These are phyloP conservation scores for Oryctes rhinoceros DNA, from an alignment of 1,140 invertebrate genomes.

Conservation along the genomic window DNA sequence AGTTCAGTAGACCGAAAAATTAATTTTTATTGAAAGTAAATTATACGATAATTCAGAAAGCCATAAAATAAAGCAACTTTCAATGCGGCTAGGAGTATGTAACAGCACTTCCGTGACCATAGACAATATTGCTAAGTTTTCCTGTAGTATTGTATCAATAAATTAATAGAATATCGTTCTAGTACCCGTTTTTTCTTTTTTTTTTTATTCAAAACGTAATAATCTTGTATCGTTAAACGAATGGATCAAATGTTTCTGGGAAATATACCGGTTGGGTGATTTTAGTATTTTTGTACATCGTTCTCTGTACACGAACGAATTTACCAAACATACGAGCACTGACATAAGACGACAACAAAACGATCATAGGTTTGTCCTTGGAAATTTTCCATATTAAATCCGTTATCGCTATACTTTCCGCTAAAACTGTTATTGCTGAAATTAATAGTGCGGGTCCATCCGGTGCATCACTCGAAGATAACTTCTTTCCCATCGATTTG, in stretches of 20 bases:
- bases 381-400: slow-evolving; percentile 8
- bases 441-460: not conserved
- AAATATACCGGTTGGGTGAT: not conserved
- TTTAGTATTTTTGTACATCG: not conserved
- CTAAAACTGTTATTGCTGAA: not conserved
- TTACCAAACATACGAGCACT: not conserved
- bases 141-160: not conserved
- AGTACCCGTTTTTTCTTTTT: not conserved
- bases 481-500: no score
- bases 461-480: no score
- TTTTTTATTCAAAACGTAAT: not conserved
- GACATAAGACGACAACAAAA: not conserved
- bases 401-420: not conserved
- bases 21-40: slow-evolving; percentile 29
- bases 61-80: not conserved
- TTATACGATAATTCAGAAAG: slow-evolving; percentile 8
- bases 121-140: not conserved
- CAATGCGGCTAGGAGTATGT: not conserved
- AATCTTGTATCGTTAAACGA: no score
- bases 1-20: slow-evolving; percentile 28
- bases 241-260: no score
- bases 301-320: not conserved
- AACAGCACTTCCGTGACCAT: not conserved
- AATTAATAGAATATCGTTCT: not conserved
- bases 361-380: not conserved